Conservation (phyloP, 2,113 vertebrate genomes). For the Falco punctatus region DNA sequence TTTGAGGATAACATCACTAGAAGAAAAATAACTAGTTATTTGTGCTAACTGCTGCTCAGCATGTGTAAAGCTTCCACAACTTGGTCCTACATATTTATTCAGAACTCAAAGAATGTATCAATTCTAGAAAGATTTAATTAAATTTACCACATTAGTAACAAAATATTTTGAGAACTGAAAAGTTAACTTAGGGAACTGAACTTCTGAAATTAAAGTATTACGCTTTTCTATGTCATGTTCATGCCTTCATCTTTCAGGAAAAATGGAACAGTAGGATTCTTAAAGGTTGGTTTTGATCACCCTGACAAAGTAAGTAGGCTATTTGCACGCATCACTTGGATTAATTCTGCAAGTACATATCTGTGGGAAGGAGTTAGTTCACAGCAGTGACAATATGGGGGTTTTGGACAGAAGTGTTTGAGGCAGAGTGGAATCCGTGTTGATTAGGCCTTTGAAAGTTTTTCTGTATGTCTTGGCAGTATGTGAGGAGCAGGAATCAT, state of each 20-base stretch:
- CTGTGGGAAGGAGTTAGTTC: not conserved
- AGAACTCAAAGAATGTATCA: not conserved
- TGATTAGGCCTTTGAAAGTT: not conserved
- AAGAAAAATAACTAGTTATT: not conserved
- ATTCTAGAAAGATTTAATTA: not conserved
- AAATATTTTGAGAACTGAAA: not conserved
- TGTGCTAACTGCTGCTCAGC: not conserved
- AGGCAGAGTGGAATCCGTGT: accelerated
- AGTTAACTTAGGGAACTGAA: not conserved
- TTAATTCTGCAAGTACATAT: not conserved
- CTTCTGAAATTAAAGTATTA: not conserved
- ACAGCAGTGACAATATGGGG: too few relatives aligned
- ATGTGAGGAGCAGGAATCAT: not conserved
- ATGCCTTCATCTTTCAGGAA: not conserved
- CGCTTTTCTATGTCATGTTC: not conserved
- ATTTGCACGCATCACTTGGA: not conserved
- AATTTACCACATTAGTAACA: not conserved
- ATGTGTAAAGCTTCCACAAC: not conserved
- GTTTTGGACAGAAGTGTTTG: not conserved
- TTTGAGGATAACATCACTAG: not conserved
- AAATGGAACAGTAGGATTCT: not conserved
- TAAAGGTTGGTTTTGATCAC: not conserved
- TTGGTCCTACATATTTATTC: not conserved
- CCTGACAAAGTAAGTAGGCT: not conserved
- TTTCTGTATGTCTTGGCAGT: not conserved